Evolutionary conservation across 2,888 invertebrate genomes (phyloP), one percentile per base, ranked within the genome.

Genomic region (Aleiodes leptofemur): DNA sequence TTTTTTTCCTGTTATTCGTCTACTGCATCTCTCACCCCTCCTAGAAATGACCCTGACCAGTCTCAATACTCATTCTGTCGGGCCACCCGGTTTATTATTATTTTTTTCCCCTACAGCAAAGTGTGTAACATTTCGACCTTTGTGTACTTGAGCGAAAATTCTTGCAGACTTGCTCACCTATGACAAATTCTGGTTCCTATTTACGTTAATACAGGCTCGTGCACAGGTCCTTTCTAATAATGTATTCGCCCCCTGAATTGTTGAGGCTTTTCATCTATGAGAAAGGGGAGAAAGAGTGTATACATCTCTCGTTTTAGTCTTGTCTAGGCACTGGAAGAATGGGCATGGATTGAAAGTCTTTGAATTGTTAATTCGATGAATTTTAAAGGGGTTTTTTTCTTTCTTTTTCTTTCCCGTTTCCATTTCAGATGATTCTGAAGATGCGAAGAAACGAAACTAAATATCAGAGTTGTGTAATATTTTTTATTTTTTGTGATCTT

Each of bases 61-160:
- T 87, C 88, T 86, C 87, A 88, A 88, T 78, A 82, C 84, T 81
- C 83, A 84, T 85, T 83, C 81, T 79, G 72, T 78, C 78, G 34
- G 57, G 59, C 13, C 34, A 57, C 57, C 29, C 43, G 43, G 43
- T 43, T 43, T 53, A 76, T 74, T 72, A 53, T 66, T 61, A 74
- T 23, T 56, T 64, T 55, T 29, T 55, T 38, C 31, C 11, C 61
- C 55, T 76, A 66, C 68, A 61, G 70, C 74, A 68, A 76, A 69
- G 74, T 64, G 59, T 69, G 59, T 66, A 59, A 72, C 59, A 57
- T 50, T 43, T 64, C 64, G 64, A 64, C 64, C 64, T 64, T 48
- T 70, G 14, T 70, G 73, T 59, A 72, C 64, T 69, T 56, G 23
- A 23, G 72, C 76, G 31, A 57, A 71, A 72, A 71, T 38, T 43